Base-by-base conservation (phyloP, 1,140 invertebrate genomes). In the Solenopsis fugax region DNA sequence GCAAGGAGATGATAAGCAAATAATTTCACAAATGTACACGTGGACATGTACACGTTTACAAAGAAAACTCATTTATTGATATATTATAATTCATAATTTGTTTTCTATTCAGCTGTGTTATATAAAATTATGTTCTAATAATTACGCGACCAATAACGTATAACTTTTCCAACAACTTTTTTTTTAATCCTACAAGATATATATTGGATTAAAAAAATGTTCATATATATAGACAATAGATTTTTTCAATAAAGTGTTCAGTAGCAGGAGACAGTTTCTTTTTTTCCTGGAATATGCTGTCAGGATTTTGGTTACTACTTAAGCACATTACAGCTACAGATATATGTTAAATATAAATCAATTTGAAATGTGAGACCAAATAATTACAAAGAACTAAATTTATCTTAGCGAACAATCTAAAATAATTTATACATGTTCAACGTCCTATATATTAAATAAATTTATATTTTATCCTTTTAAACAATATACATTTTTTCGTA, bases 111-210 rank as follows among this genome's bases (percentile, higher is more conserved):
- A 60, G 48, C 37, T 60, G 13, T 72, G 41, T 5, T 73, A n/a
- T 72, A 72, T 73, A 73, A 48, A 73, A 73, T 82, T 60, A 12
- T 5, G 18, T 72, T 54, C 2, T 60, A 73, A 60, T 1, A 50
- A 56, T 80, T 67, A 73, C 37, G 4, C 12, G 37, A 48, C 54
- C 21, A 52, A 81, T 71, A 45, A 73, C 16, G 18, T 73, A 50
- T 34, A 71, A 81, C 7, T 58, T 82, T 56, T 50, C 2, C n/a
- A 82, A 60, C 37, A 45, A 81, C 10, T 52, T 60, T 81, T 72
- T 64, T 73, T 34, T 72, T n/a, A 82, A 71, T 82, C 4, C 4
- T 78, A 65, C 6, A 5, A 82, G 24, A 71, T 81, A 58, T 34
- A 50, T 37, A 48, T 60, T 13, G 16, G 58, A 82, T 82, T 72